Base-by-base conservation (phyloP, 2,888 invertebrate genomes). In the Eupithecia subfuscata region DNA sequence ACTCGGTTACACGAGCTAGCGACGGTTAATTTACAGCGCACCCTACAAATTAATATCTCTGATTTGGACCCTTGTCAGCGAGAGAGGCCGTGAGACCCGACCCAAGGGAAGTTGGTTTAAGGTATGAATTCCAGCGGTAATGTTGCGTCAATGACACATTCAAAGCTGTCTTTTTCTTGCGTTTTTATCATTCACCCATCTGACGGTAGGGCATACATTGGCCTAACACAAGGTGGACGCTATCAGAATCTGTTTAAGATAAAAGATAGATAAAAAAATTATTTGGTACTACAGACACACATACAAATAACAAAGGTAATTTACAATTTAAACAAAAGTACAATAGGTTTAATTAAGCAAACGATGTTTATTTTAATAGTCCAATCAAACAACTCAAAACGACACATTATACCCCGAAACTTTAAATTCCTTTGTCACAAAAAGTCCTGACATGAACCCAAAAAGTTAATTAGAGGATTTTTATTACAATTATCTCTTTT, bases 11-110 rank as follows among this genome's bases (percentile, higher is more conserved):
- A 89, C 76, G 81, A 75, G 85, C 88, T 87, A 87, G 88, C 89
- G 89, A 86, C 90, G 90, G 91, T 93, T 93, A 93, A 94, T 93
- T 93, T 92, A 92, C 91, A 92, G 87, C 87, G 90, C 86, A 84
- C 90, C 91, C 90, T 90, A 92, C 92, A 92, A 93, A 94, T 94
- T 94, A 94, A 94, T 94, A 94, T 93, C 92, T 92, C 92, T 90
- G 92, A 94, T 94, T 93, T 89, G 89, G 91, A 93, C 93, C 93
- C 94, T 92, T 92, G 93, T 94, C 94, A 93, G 88, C 91, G 87
- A 72, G 78, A 72, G 78, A 83, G 84, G 83, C 81, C 84, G 85
- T 69, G 84, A 83, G 84, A 83, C 82, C 84, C 85, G 82, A 79
- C 84, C 84, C 82, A 82, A 79, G 75, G 81, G 79, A 76, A 22